Evolutionary conservation across 2,113 vertebrate species (phyloP), one percentile per base, ranked within the genome.

Genomic region (Tragulus kanchil): DNA sequence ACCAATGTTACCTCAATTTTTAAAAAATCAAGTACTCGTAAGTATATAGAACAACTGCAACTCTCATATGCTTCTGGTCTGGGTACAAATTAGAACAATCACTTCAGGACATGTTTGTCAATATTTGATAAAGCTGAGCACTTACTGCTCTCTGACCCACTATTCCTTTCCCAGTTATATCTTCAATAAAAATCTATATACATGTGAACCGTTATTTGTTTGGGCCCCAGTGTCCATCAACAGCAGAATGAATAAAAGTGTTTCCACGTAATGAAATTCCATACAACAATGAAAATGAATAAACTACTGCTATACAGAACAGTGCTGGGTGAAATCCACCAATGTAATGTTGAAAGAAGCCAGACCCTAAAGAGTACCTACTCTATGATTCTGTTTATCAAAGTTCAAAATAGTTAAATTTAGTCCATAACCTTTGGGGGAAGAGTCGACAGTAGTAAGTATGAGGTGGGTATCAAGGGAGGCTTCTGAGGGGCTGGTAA

Each of bases 371-470:
- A 81, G 26, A 36, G 3, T 52, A 50, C 8, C 19, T 36, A 61
- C 8, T 73, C 6, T 83, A 6, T 56, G 25, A 59, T 69, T 67
- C 48, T 82, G 26, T n/a, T 64, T 45, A 61, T 67, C 19, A 21
- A 78, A 73, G 23, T 61, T 58, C 14, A 92, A 92, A 84, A n/a
- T 50, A 58, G 56, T 87, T 42, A 79, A 54, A 69, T 67, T 95
- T 88, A 45, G 45, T 78, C 69, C 58, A 25, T 87, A 42, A 67
- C 28, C 54, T 89, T 82, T 94, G 82, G 4, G 87, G 23, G 4
- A 64, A 56, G 14, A 75, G 36, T 10, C 3, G 2, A 36, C 25
- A 23, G 23, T 42, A 77, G 6, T 89, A 48, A 85, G 16, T 67
- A 4, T 15, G 19, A 85, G 5, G 42, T n/a, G 48, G 89, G 2